These are phyloP conservation scores for Sminthurinus aureus DNA, from an alignment of 2,888 invertebrate genomes.

Conservation along the genomic window DNA sequence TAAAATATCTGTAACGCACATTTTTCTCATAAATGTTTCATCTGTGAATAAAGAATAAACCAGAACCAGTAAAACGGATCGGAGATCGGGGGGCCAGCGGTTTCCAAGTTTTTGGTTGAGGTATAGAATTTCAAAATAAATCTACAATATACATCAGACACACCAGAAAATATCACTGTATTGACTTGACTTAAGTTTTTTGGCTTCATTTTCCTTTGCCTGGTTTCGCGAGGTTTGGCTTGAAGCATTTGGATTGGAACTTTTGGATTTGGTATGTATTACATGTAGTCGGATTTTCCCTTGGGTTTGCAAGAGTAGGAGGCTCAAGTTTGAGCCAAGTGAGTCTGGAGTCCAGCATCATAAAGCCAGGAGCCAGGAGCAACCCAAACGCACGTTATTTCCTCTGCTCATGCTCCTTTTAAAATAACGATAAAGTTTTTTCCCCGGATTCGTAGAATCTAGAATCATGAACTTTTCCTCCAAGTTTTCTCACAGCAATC, in stretches of 20 bases:
- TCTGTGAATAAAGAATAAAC: too few relatives aligned
- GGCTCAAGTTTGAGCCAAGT: neutral
- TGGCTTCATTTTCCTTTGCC: neutral
- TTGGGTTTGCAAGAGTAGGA: neutral
- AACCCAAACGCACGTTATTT: neutral
- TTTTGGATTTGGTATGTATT: too few relatives aligned
- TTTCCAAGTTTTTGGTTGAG: too few relatives aligned
- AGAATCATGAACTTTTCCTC: neutral
- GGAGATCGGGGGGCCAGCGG: too few relatives aligned
- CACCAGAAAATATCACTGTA: too few relatives aligned
- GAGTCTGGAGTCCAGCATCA: neutral
- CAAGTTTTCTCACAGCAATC: too few relatives aligned
- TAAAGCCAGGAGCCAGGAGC: neutral
- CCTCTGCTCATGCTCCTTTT: neutral
- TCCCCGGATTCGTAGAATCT: neutral
- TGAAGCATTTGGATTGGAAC: neutral
- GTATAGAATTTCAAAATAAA: too few relatives aligned
- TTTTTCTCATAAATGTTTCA: too few relatives aligned
- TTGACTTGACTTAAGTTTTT: neutral
- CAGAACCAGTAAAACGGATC: too few relatives aligned
- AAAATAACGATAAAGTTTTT: slow-evolving; percentile 1
- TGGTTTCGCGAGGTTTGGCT: neutral
- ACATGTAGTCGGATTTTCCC: too few relatives aligned
- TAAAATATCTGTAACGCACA: too few relatives aligned
- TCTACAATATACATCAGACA: too few relatives aligned